These are phyloP conservation scores for Spizella passerina DNA, from an alignment of 2,797 vertebrate species.

Conservation along the genomic window DNA sequence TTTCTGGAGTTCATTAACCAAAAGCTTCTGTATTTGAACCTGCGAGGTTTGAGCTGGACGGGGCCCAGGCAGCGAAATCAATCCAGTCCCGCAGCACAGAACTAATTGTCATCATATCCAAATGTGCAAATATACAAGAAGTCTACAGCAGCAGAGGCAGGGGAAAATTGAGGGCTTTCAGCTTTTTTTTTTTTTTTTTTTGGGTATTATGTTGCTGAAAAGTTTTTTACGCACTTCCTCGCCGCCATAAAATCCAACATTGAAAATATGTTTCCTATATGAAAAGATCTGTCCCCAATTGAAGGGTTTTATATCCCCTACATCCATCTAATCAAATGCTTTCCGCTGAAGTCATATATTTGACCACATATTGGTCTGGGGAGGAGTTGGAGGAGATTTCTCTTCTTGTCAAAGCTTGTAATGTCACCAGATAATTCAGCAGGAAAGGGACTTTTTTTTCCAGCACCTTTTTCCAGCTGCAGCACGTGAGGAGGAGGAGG, in stretches of 20 bases:
- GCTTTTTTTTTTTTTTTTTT: not conserved
- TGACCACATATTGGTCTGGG: constrained; percentile 10
- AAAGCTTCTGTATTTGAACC: constrained; percentile 58
- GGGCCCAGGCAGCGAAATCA: constrained; percentile 52
- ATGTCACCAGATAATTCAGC: not conserved
- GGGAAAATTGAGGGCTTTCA: constrained; percentile 39
- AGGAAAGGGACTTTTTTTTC: not conserved
- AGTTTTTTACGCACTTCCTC: constrained; percentile 48
- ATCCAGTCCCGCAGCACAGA: constrained; percentile 49
- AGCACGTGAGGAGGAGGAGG: not conserved
- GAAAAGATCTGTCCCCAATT: constrained; percentile 2
- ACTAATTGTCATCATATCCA: constrained; percentile 60
- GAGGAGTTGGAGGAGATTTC: constrained; percentile 6
- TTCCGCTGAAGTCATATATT: constrained; percentile 20
- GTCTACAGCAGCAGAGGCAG: not conserved
- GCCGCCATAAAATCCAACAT: constrained; percentile 11
- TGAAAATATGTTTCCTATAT: constrained; percentile 57
- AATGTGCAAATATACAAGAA: constrained; percentile 65
- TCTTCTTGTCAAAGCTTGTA: constrained; percentile 6
- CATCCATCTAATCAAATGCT: constrained; percentile 40
- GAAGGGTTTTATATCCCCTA: constrained; percentile 2
- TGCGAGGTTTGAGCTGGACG: constrained; percentile 57
- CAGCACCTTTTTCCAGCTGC: not conserved
- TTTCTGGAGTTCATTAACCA: constrained; percentile 67
- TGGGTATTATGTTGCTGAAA: constrained; percentile 45